Evolutionary conservation across 2,888 invertebrate species (phyloP).

Genomic region (Ceramica pisi): DNA sequence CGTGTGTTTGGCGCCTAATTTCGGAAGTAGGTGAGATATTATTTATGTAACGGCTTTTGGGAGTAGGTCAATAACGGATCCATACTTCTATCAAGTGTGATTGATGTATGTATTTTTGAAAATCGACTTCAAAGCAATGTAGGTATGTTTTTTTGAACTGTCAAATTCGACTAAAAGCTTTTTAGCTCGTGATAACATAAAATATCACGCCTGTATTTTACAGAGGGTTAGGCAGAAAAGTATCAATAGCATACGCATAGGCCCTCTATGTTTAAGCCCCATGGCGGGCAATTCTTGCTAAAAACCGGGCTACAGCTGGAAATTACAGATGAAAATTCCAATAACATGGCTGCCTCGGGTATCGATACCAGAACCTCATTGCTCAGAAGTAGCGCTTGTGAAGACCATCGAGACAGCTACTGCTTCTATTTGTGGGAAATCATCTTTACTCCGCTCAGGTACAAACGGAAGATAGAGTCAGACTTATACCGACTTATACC

Average conservation of each 20-base stretch:
- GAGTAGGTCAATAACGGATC: constrained; percentile 46
- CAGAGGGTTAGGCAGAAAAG: background rate
- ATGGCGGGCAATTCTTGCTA: too few species aligned
- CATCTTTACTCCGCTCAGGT: too few species aligned
- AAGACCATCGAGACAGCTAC: too few species aligned
- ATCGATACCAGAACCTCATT: too few species aligned
- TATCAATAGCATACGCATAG: background rate
- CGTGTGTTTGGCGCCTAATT: constrained; percentile 36
- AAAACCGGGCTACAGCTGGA: too few species aligned
- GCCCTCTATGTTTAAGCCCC: too few species aligned
- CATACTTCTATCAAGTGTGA: constrained; percentile 30
- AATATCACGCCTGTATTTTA: background rate
- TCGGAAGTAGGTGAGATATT: constrained; percentile 43
- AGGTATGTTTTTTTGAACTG: constrained; percentile 14
- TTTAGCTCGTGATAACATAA: background rate
- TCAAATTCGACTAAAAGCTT: constrained; percentile 24
- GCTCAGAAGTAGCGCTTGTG: too few species aligned
- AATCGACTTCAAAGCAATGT: constrained; percentile 23
- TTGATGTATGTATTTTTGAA: constrained; percentile 26
- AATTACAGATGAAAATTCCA: too few species aligned
- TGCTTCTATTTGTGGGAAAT: too few species aligned
- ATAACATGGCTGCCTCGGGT: too few species aligned
- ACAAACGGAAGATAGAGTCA: too few species aligned
- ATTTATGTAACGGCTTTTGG: constrained; percentile 34
- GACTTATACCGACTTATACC: too few species aligned